A percentile compares a stretch with the other conserved stretches of the same genome.
Evolutionary conservation across 2,113 vertebrate genomes (phyloP).

Genomic region (Haliaeetus leucogaster): DNA sequence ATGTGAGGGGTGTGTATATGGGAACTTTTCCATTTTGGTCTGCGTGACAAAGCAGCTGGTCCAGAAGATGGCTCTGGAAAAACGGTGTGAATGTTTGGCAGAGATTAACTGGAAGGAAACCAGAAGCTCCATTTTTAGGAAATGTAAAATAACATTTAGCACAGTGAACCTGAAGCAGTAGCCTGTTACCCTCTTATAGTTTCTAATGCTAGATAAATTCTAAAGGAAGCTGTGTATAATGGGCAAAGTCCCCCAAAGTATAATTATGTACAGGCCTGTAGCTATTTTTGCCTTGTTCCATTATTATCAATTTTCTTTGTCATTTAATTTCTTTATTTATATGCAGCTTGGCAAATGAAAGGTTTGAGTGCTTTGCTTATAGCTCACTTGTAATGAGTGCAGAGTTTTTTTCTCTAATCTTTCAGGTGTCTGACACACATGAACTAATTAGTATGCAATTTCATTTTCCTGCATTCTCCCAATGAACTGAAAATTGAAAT

Average conservation of each 20-base stretch:
- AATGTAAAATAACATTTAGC: background rate
- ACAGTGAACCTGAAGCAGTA: background rate
- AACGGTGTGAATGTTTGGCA: background rate
- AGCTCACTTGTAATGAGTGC: constrained; percentile 50
- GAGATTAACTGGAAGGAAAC: background rate
- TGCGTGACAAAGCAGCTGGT: background rate
- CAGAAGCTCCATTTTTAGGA: background rate
- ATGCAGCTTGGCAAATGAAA: constrained; percentile 39
- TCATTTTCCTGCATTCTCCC: constrained; percentile 61
- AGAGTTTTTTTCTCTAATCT: constrained; percentile 20
- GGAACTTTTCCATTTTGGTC: background rate
- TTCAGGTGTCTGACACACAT: constrained; percentile 58
- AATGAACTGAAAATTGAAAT: constrained; percentile 71
- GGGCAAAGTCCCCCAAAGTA: background rate
- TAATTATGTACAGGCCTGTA: background rate
- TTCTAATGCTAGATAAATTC: background rate
- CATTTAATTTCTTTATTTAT: constrained; percentile 64
- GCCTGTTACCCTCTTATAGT: background rate
- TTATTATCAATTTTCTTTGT: constrained; percentile 54
- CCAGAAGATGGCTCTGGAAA: background rate
- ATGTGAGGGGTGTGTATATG: background rate
- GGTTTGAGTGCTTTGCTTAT: constrained; percentile 50
- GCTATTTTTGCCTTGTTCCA: constrained; percentile 24
- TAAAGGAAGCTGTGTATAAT: background rate
- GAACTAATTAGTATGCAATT: constrained; percentile 66